Evolutionary conservation across 2,888 invertebrate species (phyloP), one percentile per base, ranked within the genome.

Genomic region (Junonia oenone): DNA sequence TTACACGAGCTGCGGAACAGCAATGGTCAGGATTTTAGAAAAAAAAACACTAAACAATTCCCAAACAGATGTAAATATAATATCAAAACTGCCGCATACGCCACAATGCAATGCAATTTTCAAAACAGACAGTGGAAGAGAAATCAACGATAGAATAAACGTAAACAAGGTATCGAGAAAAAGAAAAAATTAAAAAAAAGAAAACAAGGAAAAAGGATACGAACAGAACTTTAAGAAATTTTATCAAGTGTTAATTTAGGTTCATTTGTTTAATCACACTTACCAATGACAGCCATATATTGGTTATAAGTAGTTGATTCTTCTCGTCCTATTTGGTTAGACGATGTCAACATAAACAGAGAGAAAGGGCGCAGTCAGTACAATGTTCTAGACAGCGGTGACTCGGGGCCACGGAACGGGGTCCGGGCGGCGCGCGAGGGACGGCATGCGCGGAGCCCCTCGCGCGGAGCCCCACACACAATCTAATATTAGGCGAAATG

Each of bases 271-370:
- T 89, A 85, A 76, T 83, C 83, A 92, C 93, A 96, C 96, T 96
- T 95, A 96, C 96, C 95, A 96, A 95, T 93, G 96, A 95, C 93
- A 96, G 95, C 96, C 96, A 97, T 92, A 96, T 95, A 94, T 96
- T 96, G 93, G 96, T 95, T 92, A 96, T 95, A 93, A 97, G 94
- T 93, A 96, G 95, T 94, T 96, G 96, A 93, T 96, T 96, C 94
- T 96, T 96, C 95, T 96, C 96, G 94, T 96, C 96, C 96, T 96
- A 94, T 93, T 87, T 88, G 88, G 92, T 92, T 93, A 93, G 89
- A 90, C 85, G 89, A 84, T 86, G 90, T 89, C 93, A 93, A 92
- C 93, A 93, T 93, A 92, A 92, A 92, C 92, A 92, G 92, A 92
- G 91, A 91, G 91, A 91, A 90, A 88, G 89, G 87, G 75, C 89